phyloP scores from a whole-genome alignment of 35 echinoderm and acorn worm genomes.

The Apostichopus parvimensis region DNA sequence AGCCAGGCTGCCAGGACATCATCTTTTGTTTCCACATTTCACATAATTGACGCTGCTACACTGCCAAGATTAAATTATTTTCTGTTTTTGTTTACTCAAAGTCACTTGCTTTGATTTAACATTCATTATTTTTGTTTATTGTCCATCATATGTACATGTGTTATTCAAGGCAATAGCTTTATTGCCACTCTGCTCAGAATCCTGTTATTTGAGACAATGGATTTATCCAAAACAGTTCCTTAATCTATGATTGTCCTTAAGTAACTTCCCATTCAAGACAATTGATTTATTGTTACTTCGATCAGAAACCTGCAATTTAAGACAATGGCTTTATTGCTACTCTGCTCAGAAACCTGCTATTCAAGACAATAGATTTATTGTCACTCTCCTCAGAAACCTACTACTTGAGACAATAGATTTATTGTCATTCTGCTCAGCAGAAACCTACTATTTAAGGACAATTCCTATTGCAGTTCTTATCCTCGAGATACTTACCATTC shows the following conservation, averaged over 20 bases:
- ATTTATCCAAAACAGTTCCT: background rate
- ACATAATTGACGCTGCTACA: no score
- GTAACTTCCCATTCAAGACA: background rate
- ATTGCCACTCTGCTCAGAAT: no score
- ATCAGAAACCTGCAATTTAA: background rate
- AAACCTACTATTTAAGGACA: background rate
- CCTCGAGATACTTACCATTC: constrained; percentile 59
- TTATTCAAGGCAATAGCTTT: no score
- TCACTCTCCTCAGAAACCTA: background rate
- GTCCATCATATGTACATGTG: background rate
- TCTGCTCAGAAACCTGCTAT: no score
- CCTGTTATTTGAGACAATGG: background rate
- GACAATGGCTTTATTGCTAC: background rate
- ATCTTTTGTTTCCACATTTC: no score
- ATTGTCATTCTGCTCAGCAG: no score
- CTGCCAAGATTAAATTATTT: no score
- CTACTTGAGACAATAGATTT: background rate
- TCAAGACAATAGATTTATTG: background rate
- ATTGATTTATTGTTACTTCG: background rate
- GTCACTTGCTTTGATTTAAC: no score
- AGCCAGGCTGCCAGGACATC: no score
- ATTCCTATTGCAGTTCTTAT: no score
- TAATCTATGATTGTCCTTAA: background rate
- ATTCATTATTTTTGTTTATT: background rate
- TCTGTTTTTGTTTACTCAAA: no score